Percentiles rank a stretch among this genome's conserved stretches.
These are phyloP conservation scores for Chironex yamaguchii DNA, from an alignment of 30 jellyfish, hydroid and myxozoan species.

Conservation along the genomic window DNA sequence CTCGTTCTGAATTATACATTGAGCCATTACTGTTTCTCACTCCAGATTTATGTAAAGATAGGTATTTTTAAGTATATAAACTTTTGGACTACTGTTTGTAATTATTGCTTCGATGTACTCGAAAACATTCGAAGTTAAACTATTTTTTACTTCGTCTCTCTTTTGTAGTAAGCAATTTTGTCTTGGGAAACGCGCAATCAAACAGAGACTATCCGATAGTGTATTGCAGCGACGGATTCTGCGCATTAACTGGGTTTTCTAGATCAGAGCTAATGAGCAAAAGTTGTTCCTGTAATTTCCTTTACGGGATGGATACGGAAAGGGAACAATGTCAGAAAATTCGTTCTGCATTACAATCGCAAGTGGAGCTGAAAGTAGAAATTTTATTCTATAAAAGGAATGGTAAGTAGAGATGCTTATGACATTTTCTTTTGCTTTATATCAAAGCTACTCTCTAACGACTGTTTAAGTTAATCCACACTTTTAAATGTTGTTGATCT, in stretches of 20 bases:
- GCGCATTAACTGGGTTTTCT: slow-evolving; percentile 84
- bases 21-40: too few relatives aligned
- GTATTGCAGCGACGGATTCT: slow-evolving; percentile 96
- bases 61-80: too few relatives aligned
- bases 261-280: slow-evolving; percentile 85
- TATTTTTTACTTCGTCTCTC: background rate
- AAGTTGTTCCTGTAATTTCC: slow-evolving; percentile 87
- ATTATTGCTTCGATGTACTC: too few relatives aligned
- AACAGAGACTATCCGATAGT: slow-evolving; percentile 81
- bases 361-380: slow-evolving; percentile 81
- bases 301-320: slow-evolving; percentile 80
- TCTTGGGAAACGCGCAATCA: slow-evolving; percentile 93
- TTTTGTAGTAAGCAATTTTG: slow-evolving; percentile 83
- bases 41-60: too few relatives aligned
- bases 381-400: slow-evolving; percentile 73
- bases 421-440: background rate
- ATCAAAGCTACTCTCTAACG: too few relatives aligned
- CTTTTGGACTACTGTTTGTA: too few relatives aligned
- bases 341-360: slow-evolving; percentile 56
- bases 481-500: too few relatives aligned
- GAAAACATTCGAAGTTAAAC: too few relatives aligned
- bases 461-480: too few relatives aligned
- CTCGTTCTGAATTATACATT: too few relatives aligned
- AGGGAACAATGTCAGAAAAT: slow-evolving; percentile 40
- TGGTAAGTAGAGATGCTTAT: slow-evolving; percentile 58